Conservation (phyloP, 2,888 invertebrate genomes). For the Diloba caeruleocephala region DNA sequence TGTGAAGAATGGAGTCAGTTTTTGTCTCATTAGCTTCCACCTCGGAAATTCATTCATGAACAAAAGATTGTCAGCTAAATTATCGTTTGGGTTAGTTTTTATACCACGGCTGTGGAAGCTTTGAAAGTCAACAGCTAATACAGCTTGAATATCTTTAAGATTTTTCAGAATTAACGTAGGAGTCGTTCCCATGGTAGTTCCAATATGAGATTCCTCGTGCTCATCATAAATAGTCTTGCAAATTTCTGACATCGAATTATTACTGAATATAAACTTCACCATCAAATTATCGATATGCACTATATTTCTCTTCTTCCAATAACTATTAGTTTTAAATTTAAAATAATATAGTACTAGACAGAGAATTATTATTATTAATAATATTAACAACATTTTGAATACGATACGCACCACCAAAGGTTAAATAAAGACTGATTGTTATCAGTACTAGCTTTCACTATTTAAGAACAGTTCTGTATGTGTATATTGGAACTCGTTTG, state of each 20-base stretch:
- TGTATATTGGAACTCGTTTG: constrained; percentile 3
- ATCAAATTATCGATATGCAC: constrained; percentile 59
- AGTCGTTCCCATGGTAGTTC: constrained; percentile 60
- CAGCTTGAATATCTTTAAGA: constrained; percentile 70
- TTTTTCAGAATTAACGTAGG: constrained; percentile 68
- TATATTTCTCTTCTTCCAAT: constrained; percentile 72
- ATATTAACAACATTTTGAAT: constrained; percentile 35
- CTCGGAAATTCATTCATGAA: constrained; percentile 68
- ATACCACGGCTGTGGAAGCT: constrained; percentile 72
- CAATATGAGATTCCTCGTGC: constrained; percentile 61
- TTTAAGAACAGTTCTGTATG: background rate
- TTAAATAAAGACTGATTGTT: constrained; percentile 19
- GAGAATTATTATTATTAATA: constrained; percentile 48
- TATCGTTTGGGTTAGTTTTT: constrained; percentile 63
- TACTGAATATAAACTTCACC: constrained; percentile 63
- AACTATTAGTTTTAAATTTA: constrained; percentile 54
- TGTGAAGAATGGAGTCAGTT: constrained; percentile 77
- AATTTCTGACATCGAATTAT: constrained; percentile 67
- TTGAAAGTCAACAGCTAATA: constrained; percentile 69
- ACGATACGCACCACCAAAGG: constrained; percentile 7
- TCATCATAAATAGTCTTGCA: constrained; percentile 68
- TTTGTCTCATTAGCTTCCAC: constrained; percentile 78
- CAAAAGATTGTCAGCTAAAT: constrained; percentile 70
- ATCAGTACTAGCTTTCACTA: background rate
- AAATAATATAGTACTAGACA: constrained; percentile 46